These are phyloP conservation scores for Passer montanus DNA, from an alignment of 2,113 vertebrate genomes.

Conservation along the genomic window DNA sequence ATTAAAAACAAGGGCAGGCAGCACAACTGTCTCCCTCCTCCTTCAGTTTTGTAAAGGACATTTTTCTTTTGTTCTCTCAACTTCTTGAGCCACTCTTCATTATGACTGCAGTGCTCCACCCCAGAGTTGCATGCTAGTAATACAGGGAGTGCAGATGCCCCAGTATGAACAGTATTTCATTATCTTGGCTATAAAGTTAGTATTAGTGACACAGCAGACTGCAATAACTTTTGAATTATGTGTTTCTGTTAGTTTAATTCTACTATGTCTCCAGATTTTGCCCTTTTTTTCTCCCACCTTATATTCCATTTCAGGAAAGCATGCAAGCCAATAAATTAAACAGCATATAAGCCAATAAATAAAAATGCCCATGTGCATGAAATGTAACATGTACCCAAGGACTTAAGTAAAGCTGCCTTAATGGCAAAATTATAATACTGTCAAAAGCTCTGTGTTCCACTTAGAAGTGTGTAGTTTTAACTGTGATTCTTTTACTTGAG, in stretches of 20 bases:
- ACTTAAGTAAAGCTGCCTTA: neutral
- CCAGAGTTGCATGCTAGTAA: neutral
- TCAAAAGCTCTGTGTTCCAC: neutral
- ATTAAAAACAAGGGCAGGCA: neutral
- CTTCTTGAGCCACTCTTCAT: neutral
- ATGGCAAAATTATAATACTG: neutral
- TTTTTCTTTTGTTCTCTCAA: neutral
- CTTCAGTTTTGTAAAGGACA: neutral
- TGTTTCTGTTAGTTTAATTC: neutral
- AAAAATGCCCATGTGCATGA: neutral
- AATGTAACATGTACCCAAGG: neutral
- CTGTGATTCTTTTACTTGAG: neutral
- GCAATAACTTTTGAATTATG: neutral
- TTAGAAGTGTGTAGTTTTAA: neutral
- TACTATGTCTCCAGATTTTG: neutral
- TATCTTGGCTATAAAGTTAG: neutral
- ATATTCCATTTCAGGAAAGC: neutral
- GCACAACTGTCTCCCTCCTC: neutral
- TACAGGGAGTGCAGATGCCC: neutral
- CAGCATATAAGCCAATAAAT: neutral
- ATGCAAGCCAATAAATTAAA: neutral
- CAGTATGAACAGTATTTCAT: neutral
- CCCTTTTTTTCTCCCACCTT: neutral
- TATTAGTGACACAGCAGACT: neutral
- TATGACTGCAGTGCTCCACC: neutral